Evolutionary conservation across 2,888 invertebrate species (phyloP).

Genomic region (Hetaerina titia): DNA sequence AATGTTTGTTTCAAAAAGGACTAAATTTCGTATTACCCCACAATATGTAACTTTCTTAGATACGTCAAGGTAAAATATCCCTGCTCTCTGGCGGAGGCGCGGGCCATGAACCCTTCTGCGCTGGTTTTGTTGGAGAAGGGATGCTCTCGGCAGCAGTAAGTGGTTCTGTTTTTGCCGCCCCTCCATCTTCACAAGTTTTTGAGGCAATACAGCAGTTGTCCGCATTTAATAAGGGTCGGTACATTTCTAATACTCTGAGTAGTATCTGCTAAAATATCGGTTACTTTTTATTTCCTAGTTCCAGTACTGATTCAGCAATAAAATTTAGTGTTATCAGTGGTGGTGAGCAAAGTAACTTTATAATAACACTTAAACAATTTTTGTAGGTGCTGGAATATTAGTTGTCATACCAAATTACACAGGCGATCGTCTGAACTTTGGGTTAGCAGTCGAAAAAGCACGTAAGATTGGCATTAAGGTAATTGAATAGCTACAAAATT

Average conservation of each 20-base stretch:
- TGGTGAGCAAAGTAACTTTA: background rate
- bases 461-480: constrained; percentile 82
- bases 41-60: constrained; percentile 71
- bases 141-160: constrained; percentile 88
- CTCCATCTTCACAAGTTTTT: constrained; percentile 84
- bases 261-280: background rate
- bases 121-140: constrained; percentile 88
- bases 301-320: background rate
- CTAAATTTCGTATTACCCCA: background rate
- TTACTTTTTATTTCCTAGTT: too few species aligned
- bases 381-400: constrained; percentile 81
- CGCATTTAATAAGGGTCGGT: constrained; percentile 80
- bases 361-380: background rate
- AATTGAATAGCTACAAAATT: background rate
- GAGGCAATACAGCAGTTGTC: constrained; percentile 83
- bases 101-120: constrained; percentile 87
- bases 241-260: background rate
- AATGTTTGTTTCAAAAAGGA: background rate
- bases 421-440: constrained; percentile 89
- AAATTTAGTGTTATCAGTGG: background rate
- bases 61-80: constrained; percentile 76
- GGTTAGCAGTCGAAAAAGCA: constrained; percentile 88
- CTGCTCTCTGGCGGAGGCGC: constrained; percentile 89
- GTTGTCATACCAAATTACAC: constrained; percentile 88
- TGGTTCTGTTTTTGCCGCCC: constrained; percentile 88